Evolutionary conservation across 2,888 invertebrate genomes (phyloP), one percentile per base, ranked within the genome.

Genomic region (Hemistola chrysoprasaria): DNA sequence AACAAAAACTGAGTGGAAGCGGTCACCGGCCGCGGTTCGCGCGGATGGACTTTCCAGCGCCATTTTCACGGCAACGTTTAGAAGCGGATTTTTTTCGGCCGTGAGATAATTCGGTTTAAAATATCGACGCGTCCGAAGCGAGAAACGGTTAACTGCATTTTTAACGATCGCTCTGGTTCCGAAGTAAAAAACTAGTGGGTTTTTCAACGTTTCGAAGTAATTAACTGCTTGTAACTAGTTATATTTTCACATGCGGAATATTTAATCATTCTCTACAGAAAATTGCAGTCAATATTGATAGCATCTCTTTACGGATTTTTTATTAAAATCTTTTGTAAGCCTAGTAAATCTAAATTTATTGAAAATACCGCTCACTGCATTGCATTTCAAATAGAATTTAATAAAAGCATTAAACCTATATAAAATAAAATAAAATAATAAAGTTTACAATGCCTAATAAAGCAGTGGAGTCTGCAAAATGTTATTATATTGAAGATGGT

Each of bases 401-500:
- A 4, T 16, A 16, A 16, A 2, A 16, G 4, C 16, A 16, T 16
- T 4, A 16, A 16, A 16, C 16, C 2, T 3, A 16, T 16, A 16
- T 4, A 16, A 4, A 8, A 21, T 21, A 20, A 16, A 29, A 20
- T 21, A 8, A 20, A 20, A 56, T 16, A 16, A 4, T 16, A 16
- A 16, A 16, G 59, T 68, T 72, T 71, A 68, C 62, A 62, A 55
- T 45, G 50, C 65, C 71, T 72, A 74, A 72, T 75, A 74, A 73
- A 74, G 65, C 72, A 62, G 60, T 50, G 55, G 2, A 16, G 43
- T 39, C 39, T 54, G 53, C 51, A 38, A 68, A 68, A 75, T 65
- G 66, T 71, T 75, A 74, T 73, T 72, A 73, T 67, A 72, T 69
- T 67, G 56, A 53, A 63, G 63, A 62, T 69, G 63, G 59, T 70